Percentiles rank a stretch among this genome's conserved stretches.
Evolutionary conservation across 2,888 invertebrate genomes (phyloP).

Genomic region (Matsumyia berberina): DNA sequence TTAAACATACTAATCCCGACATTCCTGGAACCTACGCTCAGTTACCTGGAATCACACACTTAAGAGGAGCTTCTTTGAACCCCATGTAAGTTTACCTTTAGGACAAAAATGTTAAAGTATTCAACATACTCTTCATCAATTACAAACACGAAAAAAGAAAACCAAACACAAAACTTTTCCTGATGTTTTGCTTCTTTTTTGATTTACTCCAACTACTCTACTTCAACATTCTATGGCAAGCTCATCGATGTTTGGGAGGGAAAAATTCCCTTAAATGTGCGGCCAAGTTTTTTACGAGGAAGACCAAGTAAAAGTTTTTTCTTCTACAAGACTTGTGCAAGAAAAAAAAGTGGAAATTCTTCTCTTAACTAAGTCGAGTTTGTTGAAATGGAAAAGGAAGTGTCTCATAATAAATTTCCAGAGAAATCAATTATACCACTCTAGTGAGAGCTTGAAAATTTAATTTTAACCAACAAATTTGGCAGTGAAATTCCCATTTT

Average conservation of each 20-base stretch:
- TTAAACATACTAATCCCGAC: no score
- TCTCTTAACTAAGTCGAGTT: not conserved
- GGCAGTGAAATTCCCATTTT: slow-evolving; percentile 53
- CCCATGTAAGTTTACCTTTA: not conserved
- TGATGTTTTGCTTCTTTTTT: not conserved
- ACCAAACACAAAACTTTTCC: slow-evolving; percentile 13
- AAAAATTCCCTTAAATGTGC: slow-evolving; percentile 13
- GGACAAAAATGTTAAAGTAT: slow-evolving; percentile 8
- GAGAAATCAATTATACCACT: slow-evolving; percentile 5
- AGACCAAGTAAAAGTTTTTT: slow-evolving; percentile 1
- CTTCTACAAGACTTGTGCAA: not conserved
- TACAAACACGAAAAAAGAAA: slow-evolving; percentile 18
- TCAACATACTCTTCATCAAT: slow-evolving; percentile 25
- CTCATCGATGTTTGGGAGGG: not conserved
- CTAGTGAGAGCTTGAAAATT: slow-evolving; percentile 13
- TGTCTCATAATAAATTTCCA: slow-evolving; percentile 17
- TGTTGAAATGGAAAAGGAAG: not conserved
- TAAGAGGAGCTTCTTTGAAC: not conserved
- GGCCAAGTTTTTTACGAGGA: not conserved
- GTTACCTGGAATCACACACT: not conserved
- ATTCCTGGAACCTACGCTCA: no score
- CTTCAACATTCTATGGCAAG: not conserved
- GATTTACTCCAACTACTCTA: not conserved
- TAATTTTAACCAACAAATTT: slow-evolving; percentile 43
- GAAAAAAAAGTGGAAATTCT: not conserved